These are phyloP conservation scores for Phaetusa simplex DNA, from an alignment of 2,113 vertebrate genomes.

Conservation along the genomic window DNA sequence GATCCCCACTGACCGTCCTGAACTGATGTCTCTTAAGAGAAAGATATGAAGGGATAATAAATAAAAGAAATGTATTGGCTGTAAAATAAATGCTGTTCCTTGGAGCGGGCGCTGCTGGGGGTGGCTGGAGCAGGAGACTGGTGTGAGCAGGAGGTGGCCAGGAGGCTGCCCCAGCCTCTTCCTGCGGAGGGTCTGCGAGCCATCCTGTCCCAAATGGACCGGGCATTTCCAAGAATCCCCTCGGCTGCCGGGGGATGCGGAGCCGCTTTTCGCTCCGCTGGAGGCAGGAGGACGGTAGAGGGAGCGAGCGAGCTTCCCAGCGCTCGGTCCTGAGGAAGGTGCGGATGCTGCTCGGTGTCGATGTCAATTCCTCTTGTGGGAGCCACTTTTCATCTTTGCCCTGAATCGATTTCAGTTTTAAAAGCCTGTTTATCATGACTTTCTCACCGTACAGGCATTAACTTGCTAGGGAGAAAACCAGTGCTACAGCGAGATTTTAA, in stretches of 20 bases:
- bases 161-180: neutral
- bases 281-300: neutral
- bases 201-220: rapidly evolving
- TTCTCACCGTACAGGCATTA: neutral
- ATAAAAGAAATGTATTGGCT: neutral
- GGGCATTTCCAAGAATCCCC: neutral
- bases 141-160: neutral
- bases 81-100: rapidly evolving
- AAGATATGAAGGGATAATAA: neutral
- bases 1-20: neutral
- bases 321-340: neutral
- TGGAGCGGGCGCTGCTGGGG: neutral
- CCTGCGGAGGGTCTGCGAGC: neutral
- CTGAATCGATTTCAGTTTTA: rapidly evolving
- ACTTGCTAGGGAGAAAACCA: neutral
- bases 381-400: rapidly evolving
- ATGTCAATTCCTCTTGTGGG: neutral
- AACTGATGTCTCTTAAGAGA: rapidly evolving
- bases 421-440: neutral
- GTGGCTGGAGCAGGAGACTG: neutral
- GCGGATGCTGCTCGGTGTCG: rapidly evolving
- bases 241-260: rapidly evolving
- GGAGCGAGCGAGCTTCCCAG: conserved; percentile 18
- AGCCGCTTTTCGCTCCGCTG: rapidly evolving
- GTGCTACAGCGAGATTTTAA: neutral